phyloP scores from a whole-genome alignment of 2,113 vertebrate genomes.

The Sinosuthora webbiana region DNA sequence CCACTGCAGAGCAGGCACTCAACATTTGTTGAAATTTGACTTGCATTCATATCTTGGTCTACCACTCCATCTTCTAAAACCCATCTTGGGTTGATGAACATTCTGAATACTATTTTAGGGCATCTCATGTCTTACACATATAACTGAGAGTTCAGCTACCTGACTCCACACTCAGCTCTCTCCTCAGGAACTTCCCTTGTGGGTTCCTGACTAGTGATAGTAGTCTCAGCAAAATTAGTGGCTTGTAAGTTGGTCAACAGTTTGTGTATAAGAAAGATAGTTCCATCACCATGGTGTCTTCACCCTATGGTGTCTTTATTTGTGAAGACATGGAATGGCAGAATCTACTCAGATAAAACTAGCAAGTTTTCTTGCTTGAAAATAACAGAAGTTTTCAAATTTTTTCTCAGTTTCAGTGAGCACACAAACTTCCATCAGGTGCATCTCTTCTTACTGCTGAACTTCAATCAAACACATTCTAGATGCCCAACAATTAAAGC shows the following conservation, averaged over 20 bases:
- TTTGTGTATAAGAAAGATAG: background rate
- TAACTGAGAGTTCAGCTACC: background rate
- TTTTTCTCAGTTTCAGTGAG: background rate
- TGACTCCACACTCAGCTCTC: background rate
- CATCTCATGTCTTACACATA: background rate
- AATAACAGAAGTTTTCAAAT: background rate
- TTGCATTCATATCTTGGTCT: background rate
- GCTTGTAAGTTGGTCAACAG: background rate
- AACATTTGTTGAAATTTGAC: background rate
- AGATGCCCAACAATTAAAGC: background rate
- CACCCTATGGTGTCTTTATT: background rate
- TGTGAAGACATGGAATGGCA: background rate
- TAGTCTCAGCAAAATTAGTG: background rate
- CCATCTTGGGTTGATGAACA: background rate
- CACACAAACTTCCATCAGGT: background rate
- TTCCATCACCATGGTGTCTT: background rate
- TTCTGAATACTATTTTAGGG: background rate
- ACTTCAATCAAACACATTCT: background rate
- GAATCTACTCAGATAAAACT: background rate
- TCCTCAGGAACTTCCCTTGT: background rate
- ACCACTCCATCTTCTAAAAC: background rate
- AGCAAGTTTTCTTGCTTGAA: background rate
- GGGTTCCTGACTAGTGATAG: background rate
- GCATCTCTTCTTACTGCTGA: background rate
- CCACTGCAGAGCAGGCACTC: background rate